A percentile compares a stretch with the other conserved stretches of the same genome.
These are phyloP conservation scores for Odontocolon sp. DNA, from an alignment of 2,888 invertebrate genomes.

Conservation along the genomic window DNA sequence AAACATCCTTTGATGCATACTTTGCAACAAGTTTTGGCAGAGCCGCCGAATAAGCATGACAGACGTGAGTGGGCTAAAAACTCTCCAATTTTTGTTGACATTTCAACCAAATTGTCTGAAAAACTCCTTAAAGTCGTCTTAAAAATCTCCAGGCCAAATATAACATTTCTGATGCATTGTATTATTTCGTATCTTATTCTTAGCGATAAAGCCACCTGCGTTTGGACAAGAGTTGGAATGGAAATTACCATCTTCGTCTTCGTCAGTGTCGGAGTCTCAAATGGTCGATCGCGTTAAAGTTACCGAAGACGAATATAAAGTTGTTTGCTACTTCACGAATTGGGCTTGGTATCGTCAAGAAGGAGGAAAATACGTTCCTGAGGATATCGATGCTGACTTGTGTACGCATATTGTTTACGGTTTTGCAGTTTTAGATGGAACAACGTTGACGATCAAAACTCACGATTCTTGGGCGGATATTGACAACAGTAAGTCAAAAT, in stretches of 20 bases:
- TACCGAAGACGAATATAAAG: conserved; percentile 84
- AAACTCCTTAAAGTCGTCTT: too few relatives aligned
- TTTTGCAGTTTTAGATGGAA: conserved; percentile 92
- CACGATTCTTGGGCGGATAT: conserved; percentile 95
- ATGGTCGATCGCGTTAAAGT: conserved; percentile 10
- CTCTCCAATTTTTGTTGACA: too few relatives aligned
- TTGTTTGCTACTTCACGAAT: conserved; percentile 95
- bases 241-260: conserved; percentile 59
- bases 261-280: conserved; percentile 34
- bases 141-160: too few relatives aligned
- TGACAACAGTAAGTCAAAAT: conserved; percentile 87
- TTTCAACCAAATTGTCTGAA: too few relatives aligned
- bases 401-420: conserved; percentile 97
- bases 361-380: conserved; percentile 90
- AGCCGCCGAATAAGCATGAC: conserved; percentile 74
- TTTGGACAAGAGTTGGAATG: conserved; percentile 71
- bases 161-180: too few relatives aligned
- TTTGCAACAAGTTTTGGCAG: conserved; percentile 88
- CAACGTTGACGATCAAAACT: conserved; percentile 89
- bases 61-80: conserved; percentile 74
- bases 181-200: too few relatives aligned
- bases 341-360: conserved; percentile 97
- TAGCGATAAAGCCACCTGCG: conserved; percentile 69
- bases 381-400: conserved; percentile 90
- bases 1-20: conserved; percentile 90